These are phyloP conservation scores for Chaitophorus viminalis DNA, from an alignment of 2,888 invertebrate genomes.

Conservation along the genomic window DNA sequence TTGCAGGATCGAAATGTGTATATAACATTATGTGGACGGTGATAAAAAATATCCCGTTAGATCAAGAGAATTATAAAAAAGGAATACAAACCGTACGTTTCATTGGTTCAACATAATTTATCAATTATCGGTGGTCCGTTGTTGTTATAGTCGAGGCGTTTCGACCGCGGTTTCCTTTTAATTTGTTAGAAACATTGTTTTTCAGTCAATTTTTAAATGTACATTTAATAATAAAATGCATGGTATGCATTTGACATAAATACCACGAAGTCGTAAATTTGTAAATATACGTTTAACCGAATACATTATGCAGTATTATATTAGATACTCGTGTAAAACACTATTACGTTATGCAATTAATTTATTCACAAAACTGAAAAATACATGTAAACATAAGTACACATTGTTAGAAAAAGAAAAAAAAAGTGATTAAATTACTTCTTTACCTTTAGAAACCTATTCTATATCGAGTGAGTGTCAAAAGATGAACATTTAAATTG, in stretches of 20 bases:
- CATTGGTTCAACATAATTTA: slow-evolving; percentile 5
- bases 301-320: too few relatives aligned
- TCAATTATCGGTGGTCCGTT: background rate
- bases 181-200: background rate
- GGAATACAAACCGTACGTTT: background rate
- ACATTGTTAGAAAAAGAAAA: too few relatives aligned
- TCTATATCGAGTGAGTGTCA: too few relatives aligned
- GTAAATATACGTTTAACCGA: background rate
- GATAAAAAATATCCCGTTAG: background rate
- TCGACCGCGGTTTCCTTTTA: background rate
- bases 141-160: background rate
- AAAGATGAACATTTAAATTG: too few relatives aligned
- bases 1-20: background rate
- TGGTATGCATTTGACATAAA: background rate
- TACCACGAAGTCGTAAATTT: background rate
- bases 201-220: background rate
- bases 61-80: background rate
- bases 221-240: too few relatives aligned
- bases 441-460: too few relatives aligned
- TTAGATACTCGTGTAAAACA: too few relatives aligned
- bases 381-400: too few relatives aligned
- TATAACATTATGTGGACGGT: background rate
- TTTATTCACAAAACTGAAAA: too few relatives aligned
- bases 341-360: too few relatives aligned
- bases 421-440: too few relatives aligned